These are phyloP conservation scores for Coptotermes formosanus DNA, from an alignment of 1,140 invertebrate species.

Conservation along the genomic window DNA sequence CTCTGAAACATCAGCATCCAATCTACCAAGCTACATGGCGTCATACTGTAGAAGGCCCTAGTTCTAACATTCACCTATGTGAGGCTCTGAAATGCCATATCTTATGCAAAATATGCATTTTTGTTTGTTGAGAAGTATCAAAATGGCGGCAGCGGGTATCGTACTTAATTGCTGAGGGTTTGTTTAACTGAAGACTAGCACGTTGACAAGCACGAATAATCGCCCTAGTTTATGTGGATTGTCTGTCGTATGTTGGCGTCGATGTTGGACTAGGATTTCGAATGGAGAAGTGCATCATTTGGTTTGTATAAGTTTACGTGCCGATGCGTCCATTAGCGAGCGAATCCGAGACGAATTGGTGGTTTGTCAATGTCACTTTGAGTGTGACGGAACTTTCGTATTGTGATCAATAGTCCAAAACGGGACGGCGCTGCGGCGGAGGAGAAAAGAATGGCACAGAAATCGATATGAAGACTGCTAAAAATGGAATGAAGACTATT, in stretches of 20 bases:
- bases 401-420: background rate
- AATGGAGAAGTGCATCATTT: background rate
- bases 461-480: background rate
- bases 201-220: background rate
- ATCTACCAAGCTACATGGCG: too few species aligned
- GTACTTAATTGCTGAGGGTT: too few species aligned
- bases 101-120: too few species aligned
- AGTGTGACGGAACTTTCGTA: conserved; percentile 13
- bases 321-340: background rate
- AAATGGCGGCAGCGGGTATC: too few species aligned
- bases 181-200: background rate
- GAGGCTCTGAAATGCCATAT: too few species aligned
- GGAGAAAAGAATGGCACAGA: background rate
- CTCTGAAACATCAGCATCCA: too few species aligned
- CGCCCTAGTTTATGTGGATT: background rate
- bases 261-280: background rate
- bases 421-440: background rate
- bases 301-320: background rate
- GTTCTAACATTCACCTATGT: too few species aligned
- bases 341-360: background rate
- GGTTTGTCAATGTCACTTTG: background rate
- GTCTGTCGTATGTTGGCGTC: background rate
- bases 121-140: too few species aligned
- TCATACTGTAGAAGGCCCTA: too few species aligned
- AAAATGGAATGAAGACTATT: background rate